A percentile compares a stretch with the other conserved stretches of the same genome.
These are phyloP conservation scores for Steinernema hermaphroditum DNA, from an alignment of 2,888 invertebrate genomes.

Conservation along the genomic window DNA sequence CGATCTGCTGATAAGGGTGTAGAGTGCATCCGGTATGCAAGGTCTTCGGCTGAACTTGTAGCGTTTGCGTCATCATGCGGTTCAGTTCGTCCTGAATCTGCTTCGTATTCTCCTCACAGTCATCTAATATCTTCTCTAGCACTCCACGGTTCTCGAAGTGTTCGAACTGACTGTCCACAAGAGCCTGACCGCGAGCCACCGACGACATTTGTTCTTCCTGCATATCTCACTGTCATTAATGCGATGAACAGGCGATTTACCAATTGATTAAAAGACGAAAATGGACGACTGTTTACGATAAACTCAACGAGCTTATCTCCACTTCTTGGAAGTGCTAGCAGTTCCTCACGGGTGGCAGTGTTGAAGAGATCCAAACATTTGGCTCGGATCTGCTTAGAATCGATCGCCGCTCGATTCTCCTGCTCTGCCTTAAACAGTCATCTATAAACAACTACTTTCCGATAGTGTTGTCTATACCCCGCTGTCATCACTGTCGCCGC, in stretches of 20 bases:
- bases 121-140: constrained; percentile 55
- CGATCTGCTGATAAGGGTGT: constrained; percentile 57
- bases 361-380: constrained; percentile 35
- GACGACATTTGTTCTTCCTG: constrained; percentile 31
- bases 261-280: constrained; percentile 28
- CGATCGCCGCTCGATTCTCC: not conserved
- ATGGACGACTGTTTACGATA: constrained; percentile 32
- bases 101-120: constrained; percentile 52
- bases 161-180: constrained; percentile 51
- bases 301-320: constrained; percentile 26
- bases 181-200: constrained; percentile 44
- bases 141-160: constrained; percentile 55
- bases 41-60: not conserved
- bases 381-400: not conserved
- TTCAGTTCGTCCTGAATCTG: constrained; percentile 33
- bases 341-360: constrained; percentile 27
- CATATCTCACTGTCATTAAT: not conserved
- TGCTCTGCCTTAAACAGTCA: constrained; percentile 30
- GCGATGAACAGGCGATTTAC: constrained; percentile 2
- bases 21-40: constrained; percentile 41
- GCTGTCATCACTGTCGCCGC: constrained; percentile 33
- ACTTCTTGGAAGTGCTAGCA: constrained; percentile 27
- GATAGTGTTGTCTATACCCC: constrained; percentile 9
- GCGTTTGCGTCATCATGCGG: not conserved
- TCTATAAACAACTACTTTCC: not conserved